Evolutionary conservation across 2,888 invertebrate genomes (phyloP).

Genomic region (Diadegma fenestrale): DNA sequence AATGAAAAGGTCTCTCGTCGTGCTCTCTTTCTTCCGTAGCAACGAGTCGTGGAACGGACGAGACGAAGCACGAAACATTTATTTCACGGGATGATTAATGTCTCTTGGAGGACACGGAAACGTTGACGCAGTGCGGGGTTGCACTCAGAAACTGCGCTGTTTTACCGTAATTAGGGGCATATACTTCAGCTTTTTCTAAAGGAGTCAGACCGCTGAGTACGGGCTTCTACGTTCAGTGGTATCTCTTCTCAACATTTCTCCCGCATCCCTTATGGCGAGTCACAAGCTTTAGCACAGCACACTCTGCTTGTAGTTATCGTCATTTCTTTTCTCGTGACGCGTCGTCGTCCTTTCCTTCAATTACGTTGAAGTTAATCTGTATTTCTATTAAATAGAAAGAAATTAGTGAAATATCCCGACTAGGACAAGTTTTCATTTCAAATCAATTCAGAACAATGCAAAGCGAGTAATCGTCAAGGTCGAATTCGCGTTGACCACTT

Average conservation of each 20-base stretch:
- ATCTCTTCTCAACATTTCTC: slow-evolving; percentile 58
- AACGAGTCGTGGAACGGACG: slow-evolving; percentile 50
- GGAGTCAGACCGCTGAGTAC: slow-evolving; percentile 71
- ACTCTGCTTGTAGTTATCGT: slow-evolving; percentile 35
- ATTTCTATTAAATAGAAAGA: background rate
- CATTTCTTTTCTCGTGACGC: slow-evolving; percentile 41
- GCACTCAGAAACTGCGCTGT: slow-evolving; percentile 78
- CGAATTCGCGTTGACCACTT: too few relatives aligned
- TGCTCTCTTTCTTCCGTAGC: slow-evolving; percentile 51
- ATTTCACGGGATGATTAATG: slow-evolving; percentile 79
- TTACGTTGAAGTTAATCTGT: slow-evolving; percentile 18
- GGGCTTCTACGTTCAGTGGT: slow-evolving; percentile 60
- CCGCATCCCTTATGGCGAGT: slow-evolving; percentile 41
- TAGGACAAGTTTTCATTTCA: background rate
- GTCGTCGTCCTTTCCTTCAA: slow-evolving; percentile 42
- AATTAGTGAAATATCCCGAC: background rate
- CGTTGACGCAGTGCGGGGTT: slow-evolving; percentile 79
- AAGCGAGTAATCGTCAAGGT: too few relatives aligned
- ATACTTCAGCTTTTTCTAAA: slow-evolving; percentile 80
- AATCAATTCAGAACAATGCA: background rate
- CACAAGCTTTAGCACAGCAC: slow-evolving; percentile 43
- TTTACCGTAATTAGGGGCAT: slow-evolving; percentile 82
- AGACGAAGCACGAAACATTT: slow-evolving; percentile 74
- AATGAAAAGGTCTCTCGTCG: slow-evolving; percentile 64
- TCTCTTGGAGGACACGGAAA: slow-evolving; percentile 72